A percentile compares a stretch with the other conserved stretches of the same genome.
These are phyloP conservation scores for Erebia aethiops DNA, from an alignment of 2,888 invertebrate genomes.

Conservation along the genomic window DNA sequence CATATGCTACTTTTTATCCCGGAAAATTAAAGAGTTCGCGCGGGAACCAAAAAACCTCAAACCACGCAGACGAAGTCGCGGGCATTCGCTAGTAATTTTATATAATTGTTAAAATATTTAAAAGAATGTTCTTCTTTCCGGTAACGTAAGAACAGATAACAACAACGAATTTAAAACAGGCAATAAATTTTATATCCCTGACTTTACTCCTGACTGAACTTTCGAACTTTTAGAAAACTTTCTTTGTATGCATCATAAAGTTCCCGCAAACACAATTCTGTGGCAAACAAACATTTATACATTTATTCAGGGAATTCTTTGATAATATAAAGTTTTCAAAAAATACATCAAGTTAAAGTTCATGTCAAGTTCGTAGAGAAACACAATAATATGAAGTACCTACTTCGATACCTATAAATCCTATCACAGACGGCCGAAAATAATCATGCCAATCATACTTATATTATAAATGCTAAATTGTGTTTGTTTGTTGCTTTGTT, in stretches of 20 bases:
- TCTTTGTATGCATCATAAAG: conserved; percentile 23
- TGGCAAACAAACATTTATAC: conserved; percentile 29
- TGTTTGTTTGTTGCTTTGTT: no score
- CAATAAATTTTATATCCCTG: conserved; percentile 19
- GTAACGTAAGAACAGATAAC: conserved; percentile 1
- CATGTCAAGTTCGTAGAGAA: background rate
- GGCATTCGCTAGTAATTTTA: no score
- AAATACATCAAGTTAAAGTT: background rate
- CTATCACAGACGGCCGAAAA: background rate
- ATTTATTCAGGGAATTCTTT: conserved; percentile 31
- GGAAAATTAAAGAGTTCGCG: no score
- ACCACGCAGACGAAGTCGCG: no score
- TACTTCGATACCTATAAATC: conserved; percentile 5
- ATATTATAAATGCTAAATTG: no score
- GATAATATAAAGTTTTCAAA: conserved; percentile 12
- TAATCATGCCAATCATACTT: no score
- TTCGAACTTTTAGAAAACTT: conserved; percentile 18
- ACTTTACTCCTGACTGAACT: conserved; percentile 9
- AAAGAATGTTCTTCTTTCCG: no score
- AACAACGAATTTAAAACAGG: conserved; percentile 21
- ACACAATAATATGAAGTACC: background rate
- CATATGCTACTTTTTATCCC: no score
- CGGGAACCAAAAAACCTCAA: no score
- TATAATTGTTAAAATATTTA: no score
- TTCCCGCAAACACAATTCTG: conserved; percentile 26